A percentile compares a stretch with the other conserved stretches of the same genome.
Conservation (phyloP, 2,113 vertebrate species). For the Cebus imitator region DNA sequence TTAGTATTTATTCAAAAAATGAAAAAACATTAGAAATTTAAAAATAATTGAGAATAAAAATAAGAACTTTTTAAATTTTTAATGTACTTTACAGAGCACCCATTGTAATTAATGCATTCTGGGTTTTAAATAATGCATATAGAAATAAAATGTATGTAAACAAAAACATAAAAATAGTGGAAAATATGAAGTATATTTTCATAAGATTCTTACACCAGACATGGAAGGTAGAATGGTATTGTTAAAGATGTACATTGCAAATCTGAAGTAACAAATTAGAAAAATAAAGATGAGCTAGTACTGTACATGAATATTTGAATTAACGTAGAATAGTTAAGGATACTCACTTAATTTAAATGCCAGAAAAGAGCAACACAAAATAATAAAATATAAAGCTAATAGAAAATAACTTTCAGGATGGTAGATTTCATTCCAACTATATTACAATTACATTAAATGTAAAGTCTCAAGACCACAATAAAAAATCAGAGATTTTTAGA, state of each 20-base stretch:
- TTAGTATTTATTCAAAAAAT: background rate
- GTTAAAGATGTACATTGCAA: background rate
- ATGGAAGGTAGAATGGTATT: background rate
- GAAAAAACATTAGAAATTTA: background rate
- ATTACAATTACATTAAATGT: background rate
- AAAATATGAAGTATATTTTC: background rate
- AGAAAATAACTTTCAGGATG: background rate
- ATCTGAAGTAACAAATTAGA: background rate
- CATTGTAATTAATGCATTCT: background rate
- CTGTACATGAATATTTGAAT: background rate
- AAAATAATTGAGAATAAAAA: background rate
- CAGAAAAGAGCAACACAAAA: background rate
- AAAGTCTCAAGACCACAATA: background rate
- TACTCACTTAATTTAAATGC: background rate
- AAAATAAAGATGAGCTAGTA: background rate
- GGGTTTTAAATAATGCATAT: background rate
- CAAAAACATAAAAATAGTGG: background rate
- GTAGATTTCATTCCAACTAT: background rate
- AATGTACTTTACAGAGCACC: background rate
- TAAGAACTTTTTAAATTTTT: background rate
- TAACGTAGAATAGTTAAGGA: background rate
- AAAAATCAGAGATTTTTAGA: background rate
- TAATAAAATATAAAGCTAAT: background rate
- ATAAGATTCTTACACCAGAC: background rate
- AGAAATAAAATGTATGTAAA: background rate